Conservation (phyloP, 1,140 invertebrate genomes). For the Zophobas atratus region DNA sequence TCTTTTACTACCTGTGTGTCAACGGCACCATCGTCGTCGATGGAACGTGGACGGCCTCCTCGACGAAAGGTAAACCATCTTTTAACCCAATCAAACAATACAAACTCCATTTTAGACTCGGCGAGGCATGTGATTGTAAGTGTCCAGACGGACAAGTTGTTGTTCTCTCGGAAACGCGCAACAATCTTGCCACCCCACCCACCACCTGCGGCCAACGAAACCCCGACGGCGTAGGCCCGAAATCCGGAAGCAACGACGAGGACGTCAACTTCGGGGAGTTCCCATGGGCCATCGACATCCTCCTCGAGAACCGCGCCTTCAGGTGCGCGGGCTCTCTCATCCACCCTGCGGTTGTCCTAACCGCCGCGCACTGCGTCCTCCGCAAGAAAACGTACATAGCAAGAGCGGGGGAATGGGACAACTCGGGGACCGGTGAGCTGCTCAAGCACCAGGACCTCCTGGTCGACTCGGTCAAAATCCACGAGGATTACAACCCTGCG, state of each 20-base stretch:
- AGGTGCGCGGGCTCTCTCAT: conserved; percentile 84
- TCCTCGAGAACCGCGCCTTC: conserved; percentile 76
- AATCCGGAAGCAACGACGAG: conserved; percentile 73
- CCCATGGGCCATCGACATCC: conserved; percentile 86
- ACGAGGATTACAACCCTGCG: conserved; percentile 69
- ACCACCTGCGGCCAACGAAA: conserved; percentile 74
- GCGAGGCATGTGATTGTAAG: neutral
- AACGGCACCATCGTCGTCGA: no score
- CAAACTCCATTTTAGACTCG: no score
- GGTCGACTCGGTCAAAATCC: conserved; percentile 60
- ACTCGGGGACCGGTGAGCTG: conserved; percentile 80
- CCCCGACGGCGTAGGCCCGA: conserved; percentile 74
- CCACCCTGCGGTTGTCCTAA: conserved; percentile 78
- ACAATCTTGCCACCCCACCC: neutral
- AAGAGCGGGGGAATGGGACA: conserved; percentile 84
- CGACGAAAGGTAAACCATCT: no score
- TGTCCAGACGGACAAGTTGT: conserved; percentile 3
- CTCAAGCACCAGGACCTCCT: conserved; percentile 77
- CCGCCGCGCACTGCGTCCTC: conserved; percentile 76
- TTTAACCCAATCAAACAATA: no score
- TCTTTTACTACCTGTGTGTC: no score
- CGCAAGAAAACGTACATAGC: conserved; percentile 68
- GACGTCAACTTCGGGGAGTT: conserved; percentile 81
- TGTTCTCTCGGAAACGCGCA: neutral
- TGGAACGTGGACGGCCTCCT: no score